Base-by-base conservation (phyloP, 2,888 invertebrate genomes). In the Drosophila paranaensis region DNA sequence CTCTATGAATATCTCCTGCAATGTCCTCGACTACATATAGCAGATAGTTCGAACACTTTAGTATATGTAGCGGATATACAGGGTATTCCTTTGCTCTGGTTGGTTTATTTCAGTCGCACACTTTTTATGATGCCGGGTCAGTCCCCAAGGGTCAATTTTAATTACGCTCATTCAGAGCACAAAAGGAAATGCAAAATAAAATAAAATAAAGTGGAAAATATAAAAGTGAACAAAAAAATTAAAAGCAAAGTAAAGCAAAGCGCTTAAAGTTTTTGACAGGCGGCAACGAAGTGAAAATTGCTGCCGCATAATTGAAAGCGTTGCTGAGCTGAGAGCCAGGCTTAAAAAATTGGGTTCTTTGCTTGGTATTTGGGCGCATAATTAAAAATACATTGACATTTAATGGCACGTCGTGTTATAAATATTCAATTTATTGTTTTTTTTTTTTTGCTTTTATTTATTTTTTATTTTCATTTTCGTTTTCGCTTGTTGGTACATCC, bases 351-450 rank as follows among this genome's bases (percentile, higher is more conserved):
- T 74, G 66, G 63, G 67, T 60, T 68, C 58, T 69, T 74, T 50
- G 64, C 61, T 48, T 67, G 66, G 63, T 61, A 70, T 77, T 82
- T 82, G 77, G 71, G 74, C 75, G 80, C 75, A 80, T 86, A 86
- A 86, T 88, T 86, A 86, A 87, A 88, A 83, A 77, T 83, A 80
- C 86, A 88, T 88, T 88, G 88, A 87, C 83, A 86, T 88, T 83
- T 86, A 81, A 77, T 74, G 79, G 74, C 72, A 65, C 72, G 61
- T 78, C 78, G 70, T 84, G 78, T 78, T 78, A 82, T 84, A 87
- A 87, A 84, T 84, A 82, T 83, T 86, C 70, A 83, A 77, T 82
- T 75, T 64, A 33, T 37, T 71, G 65, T 35, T 46, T 25, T 54
- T 35, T 46, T 25, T 54, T 20, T 20, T 2, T 57, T 45, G 51